phyloP scores from a whole-genome alignment of 2,888 invertebrate genomes.

The Zonitis immaculata region DNA sequence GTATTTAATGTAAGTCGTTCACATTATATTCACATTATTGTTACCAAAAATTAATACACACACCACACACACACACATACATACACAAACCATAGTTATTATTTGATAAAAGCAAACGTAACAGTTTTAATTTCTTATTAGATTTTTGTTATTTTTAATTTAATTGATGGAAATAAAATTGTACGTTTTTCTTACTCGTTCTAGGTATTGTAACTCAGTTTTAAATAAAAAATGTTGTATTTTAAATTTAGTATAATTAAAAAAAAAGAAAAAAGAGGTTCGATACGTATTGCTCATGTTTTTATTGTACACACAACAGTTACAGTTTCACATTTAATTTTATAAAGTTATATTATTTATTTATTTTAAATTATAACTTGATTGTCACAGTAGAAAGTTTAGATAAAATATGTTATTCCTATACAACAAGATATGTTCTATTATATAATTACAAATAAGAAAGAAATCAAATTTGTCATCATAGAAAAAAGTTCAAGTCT shows the following conservation, averaged over 20 bases:
- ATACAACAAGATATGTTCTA: not conserved
- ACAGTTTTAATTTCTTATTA: too few relatives aligned
- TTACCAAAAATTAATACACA: not conserved
- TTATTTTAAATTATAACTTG: conserved; percentile 22
- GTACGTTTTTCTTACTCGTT: not conserved
- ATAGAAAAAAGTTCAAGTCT: too few relatives aligned
- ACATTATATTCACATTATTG: not conserved
- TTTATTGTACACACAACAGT: conserved; percentile 26
- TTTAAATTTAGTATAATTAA: conserved; percentile 1
- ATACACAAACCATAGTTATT: conserved; percentile 6
- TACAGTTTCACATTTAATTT: conserved; percentile 18
- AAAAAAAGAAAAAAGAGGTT: not conserved
- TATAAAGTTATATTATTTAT: conserved; percentile 13
- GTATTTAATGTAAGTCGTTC: not conserved
- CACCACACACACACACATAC: not conserved
- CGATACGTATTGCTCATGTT: not conserved
- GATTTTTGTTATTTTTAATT: conserved; percentile 1
- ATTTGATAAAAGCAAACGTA: too few relatives aligned
- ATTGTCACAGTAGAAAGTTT: conserved; percentile 41
- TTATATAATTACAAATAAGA: too few relatives aligned
- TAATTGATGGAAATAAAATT: not conserved
- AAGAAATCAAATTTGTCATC: too few relatives aligned
- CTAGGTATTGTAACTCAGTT: conserved; percentile 13
- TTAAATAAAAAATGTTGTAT: conserved; percentile 15
- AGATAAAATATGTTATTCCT: conserved; percentile 30